Percentiles rank a stretch among this genome's conserved stretches.
Conservation (phyloP, 2,888 invertebrate species). For the Andrena haemorrhoa region DNA sequence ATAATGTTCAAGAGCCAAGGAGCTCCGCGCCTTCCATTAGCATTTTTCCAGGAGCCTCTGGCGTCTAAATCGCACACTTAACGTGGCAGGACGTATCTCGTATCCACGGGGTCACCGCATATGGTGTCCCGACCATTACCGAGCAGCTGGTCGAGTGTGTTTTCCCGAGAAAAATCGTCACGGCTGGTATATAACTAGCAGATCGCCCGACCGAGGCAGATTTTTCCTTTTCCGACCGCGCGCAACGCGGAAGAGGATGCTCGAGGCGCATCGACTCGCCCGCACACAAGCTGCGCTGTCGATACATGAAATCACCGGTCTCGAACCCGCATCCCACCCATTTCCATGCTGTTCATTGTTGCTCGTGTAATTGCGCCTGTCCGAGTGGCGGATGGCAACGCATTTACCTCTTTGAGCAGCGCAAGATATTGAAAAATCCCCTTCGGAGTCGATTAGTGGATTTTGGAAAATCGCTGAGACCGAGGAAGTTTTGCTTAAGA, state of each 20-base stretch:
- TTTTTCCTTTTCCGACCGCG: constrained; percentile 69
- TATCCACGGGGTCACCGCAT: constrained; percentile 36
- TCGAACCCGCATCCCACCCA: constrained; percentile 52
- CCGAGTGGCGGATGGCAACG: constrained; percentile 53
- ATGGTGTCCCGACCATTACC: constrained; percentile 44
- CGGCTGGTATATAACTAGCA: constrained; percentile 58
- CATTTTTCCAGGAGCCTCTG: constrained; percentile 14
- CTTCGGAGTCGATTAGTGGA: too few species aligned
- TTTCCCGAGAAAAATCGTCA: constrained; percentile 43
- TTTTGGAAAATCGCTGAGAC: too few species aligned
- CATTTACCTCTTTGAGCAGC: constrained; percentile 33
- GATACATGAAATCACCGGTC: constrained; percentile 63
- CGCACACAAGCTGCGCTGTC: constrained; percentile 1
- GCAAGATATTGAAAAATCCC: too few species aligned
- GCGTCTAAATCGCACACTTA: constrained; percentile 42
- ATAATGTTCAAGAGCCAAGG: constrained; percentile 17
- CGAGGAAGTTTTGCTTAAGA: too few species aligned
- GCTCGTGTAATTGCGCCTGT: constrained; percentile 55
- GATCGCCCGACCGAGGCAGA: constrained; percentile 54
- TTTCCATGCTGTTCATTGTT: constrained; percentile 66
- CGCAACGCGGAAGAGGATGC: constrained; percentile 78
- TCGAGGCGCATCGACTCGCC: constrained; percentile 49
- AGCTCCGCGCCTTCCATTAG: constrained; percentile 35
- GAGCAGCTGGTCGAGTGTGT: constrained; percentile 32
- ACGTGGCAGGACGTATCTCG: constrained; percentile 39